Percentiles rank a stretch among this genome's conserved stretches.
These are phyloP conservation scores for Todiramphus saurophagus DNA, from an alignment of 2,113 vertebrate genomes.

Conservation along the genomic window DNA sequence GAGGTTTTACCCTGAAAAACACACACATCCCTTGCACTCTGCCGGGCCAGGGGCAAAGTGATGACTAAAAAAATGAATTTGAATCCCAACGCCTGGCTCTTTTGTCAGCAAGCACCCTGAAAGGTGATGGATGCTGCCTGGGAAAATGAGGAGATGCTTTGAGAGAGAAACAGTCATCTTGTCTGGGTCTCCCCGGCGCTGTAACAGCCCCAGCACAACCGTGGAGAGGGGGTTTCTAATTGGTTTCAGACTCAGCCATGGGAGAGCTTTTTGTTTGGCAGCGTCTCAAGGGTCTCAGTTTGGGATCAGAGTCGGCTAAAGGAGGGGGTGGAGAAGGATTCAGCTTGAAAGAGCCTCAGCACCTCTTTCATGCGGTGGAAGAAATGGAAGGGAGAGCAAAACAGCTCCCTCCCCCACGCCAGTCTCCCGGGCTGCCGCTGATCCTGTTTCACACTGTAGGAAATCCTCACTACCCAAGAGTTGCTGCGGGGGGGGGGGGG, in stretches of 20 bases:
- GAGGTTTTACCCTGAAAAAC: neutral
- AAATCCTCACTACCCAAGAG: neutral
- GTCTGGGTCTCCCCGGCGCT: neutral
- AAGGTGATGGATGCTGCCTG: neutral
- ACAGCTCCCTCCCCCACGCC: neutral
- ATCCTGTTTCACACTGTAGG: conserved; percentile 12
- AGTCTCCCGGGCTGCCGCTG: neutral
- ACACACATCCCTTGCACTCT: neutral
- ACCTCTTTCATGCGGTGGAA: neutral
- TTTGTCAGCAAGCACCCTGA: accelerated
- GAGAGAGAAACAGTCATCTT: neutral
- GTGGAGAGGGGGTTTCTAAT: neutral
- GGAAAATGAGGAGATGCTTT: neutral
- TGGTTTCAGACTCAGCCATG: neutral
- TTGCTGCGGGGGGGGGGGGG: neutral
- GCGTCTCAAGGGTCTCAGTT: neutral
- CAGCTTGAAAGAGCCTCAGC: conserved; percentile 3
- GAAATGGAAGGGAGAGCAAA: neutral
- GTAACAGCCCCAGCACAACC: neutral
- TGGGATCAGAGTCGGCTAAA: neutral
- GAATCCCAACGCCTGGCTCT: neutral
- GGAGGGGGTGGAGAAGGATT: conserved; percentile 2
- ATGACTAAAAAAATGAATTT: neutral
- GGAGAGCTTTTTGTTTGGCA: conserved; percentile 35
- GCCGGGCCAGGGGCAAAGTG: neutral